phyloP scores from a whole-genome alignment of 2,113 vertebrate genomes.

The Furnarius figulus region DNA sequence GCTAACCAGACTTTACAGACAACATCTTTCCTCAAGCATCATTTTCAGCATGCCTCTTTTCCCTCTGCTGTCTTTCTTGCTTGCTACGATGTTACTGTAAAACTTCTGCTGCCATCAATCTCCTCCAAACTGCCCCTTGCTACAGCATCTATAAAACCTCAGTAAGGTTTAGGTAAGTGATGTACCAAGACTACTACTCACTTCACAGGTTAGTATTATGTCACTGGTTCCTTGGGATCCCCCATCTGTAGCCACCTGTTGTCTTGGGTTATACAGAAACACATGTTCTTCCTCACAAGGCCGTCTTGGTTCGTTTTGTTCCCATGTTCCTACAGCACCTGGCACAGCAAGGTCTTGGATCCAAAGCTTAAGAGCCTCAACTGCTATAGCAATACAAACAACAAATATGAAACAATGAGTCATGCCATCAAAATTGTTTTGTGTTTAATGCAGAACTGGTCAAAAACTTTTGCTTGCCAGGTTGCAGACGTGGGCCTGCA shows the following conservation, averaged over 20 bases:
- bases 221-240: background rate
- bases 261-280: background rate
- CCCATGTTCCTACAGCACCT: constrained; percentile 21
- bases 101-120: background rate
- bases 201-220: constrained; percentile 9
- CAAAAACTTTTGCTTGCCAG: background rate
- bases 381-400: constrained; percentile 56
- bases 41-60: background rate
- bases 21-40: background rate
- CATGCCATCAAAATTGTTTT: background rate
- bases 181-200: background rate
- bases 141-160: background rate
- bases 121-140: background rate
- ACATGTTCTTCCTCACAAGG: background rate
- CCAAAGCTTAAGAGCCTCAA: background rate
- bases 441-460: background rate
- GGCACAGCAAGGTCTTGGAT: constrained; percentile 23
- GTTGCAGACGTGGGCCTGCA: background rate
- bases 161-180: background rate
- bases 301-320: background rate
- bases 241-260: constrained; percentile 41
- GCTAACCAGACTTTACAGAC: background rate
- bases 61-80: background rate
- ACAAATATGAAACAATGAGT: constrained; percentile 9
- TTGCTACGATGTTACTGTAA: background rate